Evolutionary conservation across 2,797 vertebrate genomes (phyloP).

Genomic region (Myotis myotis): DNA sequence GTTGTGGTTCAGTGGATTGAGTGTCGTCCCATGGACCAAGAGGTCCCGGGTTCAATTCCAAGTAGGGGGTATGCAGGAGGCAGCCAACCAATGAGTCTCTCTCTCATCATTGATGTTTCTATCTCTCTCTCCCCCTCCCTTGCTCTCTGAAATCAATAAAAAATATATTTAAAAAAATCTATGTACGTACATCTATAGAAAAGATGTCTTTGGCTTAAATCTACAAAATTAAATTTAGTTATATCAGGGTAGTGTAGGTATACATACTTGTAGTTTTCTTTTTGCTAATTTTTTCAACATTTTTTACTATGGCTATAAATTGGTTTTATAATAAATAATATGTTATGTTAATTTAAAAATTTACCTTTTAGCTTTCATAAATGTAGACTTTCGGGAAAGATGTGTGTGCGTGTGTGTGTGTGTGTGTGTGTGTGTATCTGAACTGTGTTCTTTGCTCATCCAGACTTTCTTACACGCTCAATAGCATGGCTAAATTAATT

Average conservation of each 20-base stretch:
- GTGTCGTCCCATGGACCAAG: too few relatives aligned
- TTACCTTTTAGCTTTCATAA: slow-evolving; percentile 40
- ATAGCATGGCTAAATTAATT: slow-evolving; percentile 53
- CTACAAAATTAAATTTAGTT: not conserved
- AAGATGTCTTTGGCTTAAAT: not conserved
- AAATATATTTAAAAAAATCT: too few relatives aligned
- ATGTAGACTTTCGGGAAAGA: not conserved
- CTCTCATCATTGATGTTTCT: too few relatives aligned
- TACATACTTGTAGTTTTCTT: not conserved
- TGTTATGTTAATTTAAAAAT: slow-evolving; percentile 39
- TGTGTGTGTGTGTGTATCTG: not conserved
- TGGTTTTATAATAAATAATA: slow-evolving; percentile 50
- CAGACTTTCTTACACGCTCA: not conserved
- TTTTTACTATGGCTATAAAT: not conserved
- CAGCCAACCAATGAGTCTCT: too few relatives aligned
- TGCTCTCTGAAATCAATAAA: too few relatives aligned
- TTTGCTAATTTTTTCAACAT: not conserved
- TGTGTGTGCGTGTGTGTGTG: not conserved
- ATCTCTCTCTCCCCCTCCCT: too few relatives aligned
- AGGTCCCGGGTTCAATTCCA: too few relatives aligned
- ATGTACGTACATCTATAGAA: not conserved
- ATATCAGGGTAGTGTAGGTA: not conserved
- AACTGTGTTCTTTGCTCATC: not conserved
- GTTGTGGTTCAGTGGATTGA: too few relatives aligned
- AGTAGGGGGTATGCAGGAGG: too few relatives aligned